phyloP scores from a whole-genome alignment of 2,113 vertebrate genomes.

The Trichechus manatus region DNA sequence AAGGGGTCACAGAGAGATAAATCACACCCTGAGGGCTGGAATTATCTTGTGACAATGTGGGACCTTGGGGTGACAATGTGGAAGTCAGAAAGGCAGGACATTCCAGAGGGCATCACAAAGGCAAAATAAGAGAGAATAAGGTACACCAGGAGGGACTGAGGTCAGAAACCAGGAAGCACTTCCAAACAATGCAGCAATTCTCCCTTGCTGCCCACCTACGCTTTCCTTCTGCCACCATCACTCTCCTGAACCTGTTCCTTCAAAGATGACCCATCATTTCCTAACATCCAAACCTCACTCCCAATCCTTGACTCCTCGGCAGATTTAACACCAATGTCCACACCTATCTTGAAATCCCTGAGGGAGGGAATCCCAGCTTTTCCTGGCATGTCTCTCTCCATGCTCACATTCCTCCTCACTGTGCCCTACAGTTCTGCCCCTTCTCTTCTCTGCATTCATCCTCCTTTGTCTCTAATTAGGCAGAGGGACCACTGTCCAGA shows the following conservation, averaged over 20 bases:
- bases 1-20: neutral
- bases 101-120: constrained; percentile 5
- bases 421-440: neutral
- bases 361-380: neutral
- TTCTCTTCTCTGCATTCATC: neutral
- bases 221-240: neutral
- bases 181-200: neutral
- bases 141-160: neutral
- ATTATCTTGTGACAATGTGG: neutral
- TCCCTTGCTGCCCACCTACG: neutral
- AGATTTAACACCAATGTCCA: neutral
- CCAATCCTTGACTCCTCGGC: neutral
- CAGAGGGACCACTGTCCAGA: neutral
- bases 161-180: constrained; percentile 2
- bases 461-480: neutral
- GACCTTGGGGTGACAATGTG: neutral
- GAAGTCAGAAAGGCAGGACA: neutral
- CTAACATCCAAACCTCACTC: neutral
- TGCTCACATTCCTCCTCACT: neutral
- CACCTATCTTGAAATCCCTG: neutral
- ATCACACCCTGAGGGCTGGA: neutral
- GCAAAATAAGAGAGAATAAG: neutral
- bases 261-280: neutral
- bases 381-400: neutral
- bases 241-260: constrained; percentile 4